Base-by-base conservation (phyloP, 1,140 invertebrate genomes). In the Drosophila chauvacae region DNA sequence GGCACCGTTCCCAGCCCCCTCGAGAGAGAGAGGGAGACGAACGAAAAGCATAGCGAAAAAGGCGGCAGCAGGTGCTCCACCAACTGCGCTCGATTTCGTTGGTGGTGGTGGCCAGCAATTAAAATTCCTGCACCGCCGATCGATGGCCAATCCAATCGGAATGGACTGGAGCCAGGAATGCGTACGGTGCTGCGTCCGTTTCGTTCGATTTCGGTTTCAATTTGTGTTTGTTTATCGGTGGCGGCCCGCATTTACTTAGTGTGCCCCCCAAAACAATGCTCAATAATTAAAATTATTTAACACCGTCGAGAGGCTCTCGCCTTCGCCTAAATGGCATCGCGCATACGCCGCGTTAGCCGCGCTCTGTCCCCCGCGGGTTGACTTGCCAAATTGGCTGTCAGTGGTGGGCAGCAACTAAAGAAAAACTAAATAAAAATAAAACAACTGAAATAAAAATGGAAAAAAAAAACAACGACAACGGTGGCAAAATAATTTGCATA, bases 261-360 rank as follows among this genome's bases (percentile, higher is more conserved):
- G 26, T 28, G 28, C 28, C n/a, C 35, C 26, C 20, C 53, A 47
- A 26, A 50, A 75, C 80, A 82, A 80, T 80, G 62, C 50, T 53
- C 48, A 80, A 87, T 77, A 88, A 88, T 88, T 88, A 88, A 88
- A 88, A 88, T 84, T 64, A 71, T 69, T 77, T 77, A 77, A 61
- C 74, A 68, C 74, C 33, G 55, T 47, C 51, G 35, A 60, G 62
- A 20, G 62, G 28, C 39, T 16, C 53, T 30, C n/a, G 16, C 20
- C 26, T 33, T 35, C 39, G 10, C 42, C 26, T 41, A 74, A 74
- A 74, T 74, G 70, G 63, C 72, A 77, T 66, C 68, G 61, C 60
- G 79, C 76, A 80, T 73, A 66, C 68, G 77, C 44, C 61, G 41
- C 39, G 69, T 79, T 78, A 68, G 30, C 33, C 50, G 47, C 39